A percentile compares a stretch with the other conserved stretches of the same genome.
These are phyloP conservation scores for Zaprionus ghesquierei DNA, from an alignment of 1,140 invertebrate species.

Conservation along the genomic window DNA sequence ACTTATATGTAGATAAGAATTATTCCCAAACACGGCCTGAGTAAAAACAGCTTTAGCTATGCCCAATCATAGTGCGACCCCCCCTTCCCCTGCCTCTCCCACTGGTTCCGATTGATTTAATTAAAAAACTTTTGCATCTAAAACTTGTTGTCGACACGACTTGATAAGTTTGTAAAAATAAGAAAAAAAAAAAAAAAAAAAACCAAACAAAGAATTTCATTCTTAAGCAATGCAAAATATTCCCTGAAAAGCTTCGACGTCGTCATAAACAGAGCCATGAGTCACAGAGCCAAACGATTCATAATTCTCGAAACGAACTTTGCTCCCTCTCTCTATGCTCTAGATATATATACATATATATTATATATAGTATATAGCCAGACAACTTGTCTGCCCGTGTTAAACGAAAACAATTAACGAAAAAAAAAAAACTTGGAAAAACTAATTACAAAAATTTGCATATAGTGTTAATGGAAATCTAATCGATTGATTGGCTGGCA, in stretches of 20 bases:
- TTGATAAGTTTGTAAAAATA: background rate
- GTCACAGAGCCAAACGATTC: background rate
- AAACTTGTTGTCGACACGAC: background rate
- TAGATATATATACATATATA: background rate
- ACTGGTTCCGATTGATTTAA: background rate
- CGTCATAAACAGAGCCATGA: background rate
- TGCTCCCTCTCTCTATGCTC: too few relatives aligned
- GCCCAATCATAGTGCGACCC: too few relatives aligned
- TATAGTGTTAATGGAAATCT: conserved; percentile 30
- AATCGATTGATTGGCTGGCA: conserved; percentile 16
- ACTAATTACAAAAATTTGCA: conserved; percentile 27
- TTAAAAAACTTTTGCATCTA: background rate
- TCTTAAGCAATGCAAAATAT: background rate
- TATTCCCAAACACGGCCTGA: too few relatives aligned
- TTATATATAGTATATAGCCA: background rate
- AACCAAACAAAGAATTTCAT: background rate
- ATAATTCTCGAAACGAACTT: background rate
- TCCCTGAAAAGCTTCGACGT: background rate
- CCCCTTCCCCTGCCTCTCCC: background rate
- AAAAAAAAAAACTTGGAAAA: background rate
- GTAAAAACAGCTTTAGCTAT: background rate
- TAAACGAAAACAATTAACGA: background rate
- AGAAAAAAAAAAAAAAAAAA: background rate
- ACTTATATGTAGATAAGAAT: too few relatives aligned
- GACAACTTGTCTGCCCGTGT: background rate